Evolutionary conservation across 2,113 vertebrate species (phyloP).

Genomic region (Burhinus oedicnemus): DNA sequence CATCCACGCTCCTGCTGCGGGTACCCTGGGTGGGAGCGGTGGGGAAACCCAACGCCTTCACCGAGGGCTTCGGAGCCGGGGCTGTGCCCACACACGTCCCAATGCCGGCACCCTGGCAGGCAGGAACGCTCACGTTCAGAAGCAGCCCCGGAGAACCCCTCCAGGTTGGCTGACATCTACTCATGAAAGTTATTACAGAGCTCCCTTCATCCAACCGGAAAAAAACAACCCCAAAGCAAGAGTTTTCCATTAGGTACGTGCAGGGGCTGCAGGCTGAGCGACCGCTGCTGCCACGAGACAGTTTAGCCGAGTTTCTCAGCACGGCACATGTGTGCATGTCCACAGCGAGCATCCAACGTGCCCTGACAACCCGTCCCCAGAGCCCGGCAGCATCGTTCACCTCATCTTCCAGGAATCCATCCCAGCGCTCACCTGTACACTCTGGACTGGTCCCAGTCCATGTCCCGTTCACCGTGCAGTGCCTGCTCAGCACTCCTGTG

Average conservation of each 20-base stretch:
- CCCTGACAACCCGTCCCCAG: neutral
- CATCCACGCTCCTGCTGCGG: neutral
- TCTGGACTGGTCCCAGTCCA: constrained; percentile 93
- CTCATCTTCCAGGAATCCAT: neutral
- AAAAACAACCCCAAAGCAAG: neutral
- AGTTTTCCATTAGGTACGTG: neutral
- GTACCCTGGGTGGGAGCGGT: neutral
- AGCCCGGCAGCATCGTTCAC: neutral
- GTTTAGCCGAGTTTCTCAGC: neutral
- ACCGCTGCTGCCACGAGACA: neutral
- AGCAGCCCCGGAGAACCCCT: neutral
- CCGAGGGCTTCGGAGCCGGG: accelerated
- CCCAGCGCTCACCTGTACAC: constrained; percentile 82
- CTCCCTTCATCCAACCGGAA: neutral
- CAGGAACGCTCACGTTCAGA: neutral
- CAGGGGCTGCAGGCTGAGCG: neutral
- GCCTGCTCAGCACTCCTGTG: constrained; percentile 89
- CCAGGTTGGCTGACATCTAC: neutral
- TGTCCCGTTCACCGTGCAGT: constrained; percentile 94
- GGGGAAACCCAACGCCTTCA: accelerated
- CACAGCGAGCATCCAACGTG: accelerated
- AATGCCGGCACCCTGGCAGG: neutral
- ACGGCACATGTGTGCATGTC: accelerated
- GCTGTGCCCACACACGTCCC: neutral
- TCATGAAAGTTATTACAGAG: neutral